Percentiles rank a stretch among this genome's conserved stretches.
Conservation (phyloP, 2,888 invertebrate genomes). For the Drosophila fulvimacula region DNA sequence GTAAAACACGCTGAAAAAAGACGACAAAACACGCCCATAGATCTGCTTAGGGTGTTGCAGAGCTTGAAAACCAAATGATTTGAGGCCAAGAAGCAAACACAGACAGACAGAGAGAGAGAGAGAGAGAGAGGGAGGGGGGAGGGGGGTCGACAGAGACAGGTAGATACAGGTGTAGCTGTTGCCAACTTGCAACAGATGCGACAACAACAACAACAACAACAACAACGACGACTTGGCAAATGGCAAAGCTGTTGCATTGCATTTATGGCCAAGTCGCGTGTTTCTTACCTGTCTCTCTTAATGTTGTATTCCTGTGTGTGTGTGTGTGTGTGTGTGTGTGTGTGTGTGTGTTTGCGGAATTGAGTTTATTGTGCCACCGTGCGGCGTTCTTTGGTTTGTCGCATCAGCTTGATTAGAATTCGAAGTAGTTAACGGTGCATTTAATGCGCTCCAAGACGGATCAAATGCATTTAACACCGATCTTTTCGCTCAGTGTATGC, state of each 20-base stretch:
- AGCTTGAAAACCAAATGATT: constrained; percentile 45
- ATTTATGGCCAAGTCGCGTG: constrained; percentile 79
- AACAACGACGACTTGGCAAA: constrained; percentile 25
- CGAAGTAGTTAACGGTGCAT: constrained; percentile 78
- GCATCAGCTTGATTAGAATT: constrained; percentile 78
- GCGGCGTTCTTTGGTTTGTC: constrained; percentile 74
- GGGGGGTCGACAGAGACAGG: background rate
- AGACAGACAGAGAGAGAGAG: constrained; percentile 9
- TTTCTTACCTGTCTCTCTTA: constrained; percentile 62
- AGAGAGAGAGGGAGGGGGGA: too few species aligned
- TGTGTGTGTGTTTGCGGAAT: constrained; percentile 44
- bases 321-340: constrained; percentile 8
- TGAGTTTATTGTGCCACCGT: constrained; percentile 78
- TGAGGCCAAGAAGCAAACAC: constrained; percentile 54
- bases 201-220: constrained; percentile 29
- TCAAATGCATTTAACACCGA: constrained; percentile 73
- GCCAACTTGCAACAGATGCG: constrained; percentile 50
- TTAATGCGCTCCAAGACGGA: constrained; percentile 76
- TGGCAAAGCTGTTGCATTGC: constrained; percentile 64
- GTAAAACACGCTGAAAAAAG: background rate
- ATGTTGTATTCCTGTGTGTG: constrained; percentile 24
- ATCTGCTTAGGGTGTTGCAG: constrained; percentile 44
- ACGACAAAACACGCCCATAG: constrained; percentile 21
- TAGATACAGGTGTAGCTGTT: constrained; percentile 30
- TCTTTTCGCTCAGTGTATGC: constrained; percentile 15